phyloP scores from a whole-genome alignment of 2,113 vertebrate species.

The Reinhardtius hippoglossoides region DNA sequence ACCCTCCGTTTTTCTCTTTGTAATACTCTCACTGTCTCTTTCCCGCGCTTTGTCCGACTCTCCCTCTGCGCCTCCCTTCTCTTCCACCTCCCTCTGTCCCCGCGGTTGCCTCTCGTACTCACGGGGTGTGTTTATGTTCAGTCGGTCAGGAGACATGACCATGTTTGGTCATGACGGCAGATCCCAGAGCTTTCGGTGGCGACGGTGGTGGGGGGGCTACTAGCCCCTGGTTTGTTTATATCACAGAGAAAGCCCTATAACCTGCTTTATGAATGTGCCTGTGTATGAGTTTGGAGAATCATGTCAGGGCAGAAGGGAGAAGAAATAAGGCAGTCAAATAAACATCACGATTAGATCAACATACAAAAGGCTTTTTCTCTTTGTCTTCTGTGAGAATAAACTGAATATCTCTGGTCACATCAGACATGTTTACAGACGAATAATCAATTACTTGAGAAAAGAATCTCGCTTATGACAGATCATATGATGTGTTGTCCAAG shows the following conservation, averaged over 20 bases:
- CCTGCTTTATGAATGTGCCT: neutral
- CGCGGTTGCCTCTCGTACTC: slow-evolving; percentile 49
- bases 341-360: neutral
- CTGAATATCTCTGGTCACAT: neutral
- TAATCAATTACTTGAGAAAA: neutral
- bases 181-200: slow-evolving; percentile 67
- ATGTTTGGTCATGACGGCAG: slow-evolving; percentile 83
- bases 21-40: slow-evolving; percentile 19
- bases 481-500: neutral
- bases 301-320: neutral
- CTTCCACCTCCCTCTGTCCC: slow-evolving; percentile 44
- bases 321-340: neutral
- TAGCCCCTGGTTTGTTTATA: slow-evolving; percentile 53
- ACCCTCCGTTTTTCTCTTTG: neutral
- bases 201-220: slow-evolving; percentile 37
- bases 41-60: slow-evolving; percentile 29
- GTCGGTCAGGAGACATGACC: slow-evolving; percentile 78
- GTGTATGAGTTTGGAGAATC: slow-evolving; percentile 1
- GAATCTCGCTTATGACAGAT: slow-evolving; percentile 7
- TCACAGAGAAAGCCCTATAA: slow-evolving; percentile 25
- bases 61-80: slow-evolving; percentile 17
- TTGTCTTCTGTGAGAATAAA: neutral
- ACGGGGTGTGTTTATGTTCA: slow-evolving; percentile 77
- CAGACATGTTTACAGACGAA: neutral
- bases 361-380: too few species aligned